A percentile compares a stretch with the other conserved stretches of the same genome.
Conservation (phyloP, 2,113 vertebrate genomes). For the Laterallus jamaicensis region DNA sequence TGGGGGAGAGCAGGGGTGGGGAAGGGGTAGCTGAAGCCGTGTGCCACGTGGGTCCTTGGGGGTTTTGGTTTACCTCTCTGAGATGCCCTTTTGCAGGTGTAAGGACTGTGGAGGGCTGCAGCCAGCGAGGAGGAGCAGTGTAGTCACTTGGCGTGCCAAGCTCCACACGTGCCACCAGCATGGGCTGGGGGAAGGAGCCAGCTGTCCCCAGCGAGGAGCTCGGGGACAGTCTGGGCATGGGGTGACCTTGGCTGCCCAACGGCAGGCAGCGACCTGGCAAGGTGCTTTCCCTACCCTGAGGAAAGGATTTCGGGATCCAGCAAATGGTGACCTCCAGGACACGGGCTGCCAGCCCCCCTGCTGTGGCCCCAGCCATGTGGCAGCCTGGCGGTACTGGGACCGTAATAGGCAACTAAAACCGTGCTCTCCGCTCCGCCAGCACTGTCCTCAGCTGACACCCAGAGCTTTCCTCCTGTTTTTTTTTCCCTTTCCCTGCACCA, state of each 20-base stretch:
- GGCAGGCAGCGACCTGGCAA: fast-evolving
- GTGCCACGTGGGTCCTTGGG: fast-evolving
- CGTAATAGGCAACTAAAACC: neutral
- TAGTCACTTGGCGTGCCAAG: fast-evolving
- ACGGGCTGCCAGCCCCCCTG: fast-evolving
- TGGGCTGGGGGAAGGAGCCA: neutral
- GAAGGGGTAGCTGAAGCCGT: fast-evolving
- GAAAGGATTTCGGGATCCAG: fast-evolving
- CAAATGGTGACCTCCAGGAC: neutral
- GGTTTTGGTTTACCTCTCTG: neutral
- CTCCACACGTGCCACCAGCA: fast-evolving
- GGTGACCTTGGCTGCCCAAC: neutral
- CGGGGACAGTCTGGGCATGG: neutral
- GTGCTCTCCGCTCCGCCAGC: neutral
- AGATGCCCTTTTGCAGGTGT: neutral
- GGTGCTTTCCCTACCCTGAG: neutral
- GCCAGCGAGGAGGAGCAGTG: neutral
- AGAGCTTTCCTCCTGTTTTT: neutral
- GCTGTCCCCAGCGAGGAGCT: fast-evolving
- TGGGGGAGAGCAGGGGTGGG: neutral
- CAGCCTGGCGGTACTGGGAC: neutral
- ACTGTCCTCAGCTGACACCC: slow-evolving; percentile 42
- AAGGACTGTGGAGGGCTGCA: fast-evolving
- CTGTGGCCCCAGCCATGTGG: neutral
- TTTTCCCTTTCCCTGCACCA: neutral